A percentile compares a stretch with the other conserved stretches of the same genome.
phyloP scores from a whole-genome alignment of 2,113 vertebrate species.

The Lepisosteus osseus region DNA sequence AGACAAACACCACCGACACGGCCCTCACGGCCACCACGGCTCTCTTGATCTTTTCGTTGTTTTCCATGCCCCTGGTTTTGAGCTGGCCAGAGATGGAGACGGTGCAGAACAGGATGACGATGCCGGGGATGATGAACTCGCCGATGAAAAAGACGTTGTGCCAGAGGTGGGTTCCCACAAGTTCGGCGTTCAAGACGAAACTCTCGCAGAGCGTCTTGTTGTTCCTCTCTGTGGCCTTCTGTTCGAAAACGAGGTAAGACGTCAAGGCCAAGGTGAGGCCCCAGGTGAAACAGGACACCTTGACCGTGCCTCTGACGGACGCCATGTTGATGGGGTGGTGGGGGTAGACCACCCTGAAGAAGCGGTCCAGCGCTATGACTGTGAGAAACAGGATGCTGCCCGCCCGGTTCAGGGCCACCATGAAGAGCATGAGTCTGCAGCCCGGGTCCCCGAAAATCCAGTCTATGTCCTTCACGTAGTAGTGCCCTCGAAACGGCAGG shows the following conservation, averaged over 20 bases:
- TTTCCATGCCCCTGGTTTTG: constrained; percentile 25
- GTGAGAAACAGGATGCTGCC: constrained; percentile 26
- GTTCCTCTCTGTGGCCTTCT: background rate
- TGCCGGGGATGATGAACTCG: constrained; percentile 11
- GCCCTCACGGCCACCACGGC: constrained; percentile 20
- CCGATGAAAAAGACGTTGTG: constrained; percentile 22
- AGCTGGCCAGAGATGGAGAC: constrained; percentile 22
- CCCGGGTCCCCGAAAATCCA: constrained; percentile 40
- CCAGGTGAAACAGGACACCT: constrained; percentile 18
- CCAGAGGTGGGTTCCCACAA: background rate
- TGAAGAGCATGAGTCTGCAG: constrained; percentile 39
- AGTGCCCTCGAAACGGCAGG: constrained; percentile 34
- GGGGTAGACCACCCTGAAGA: constrained; percentile 22
- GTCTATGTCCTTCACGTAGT: constrained; percentile 28
- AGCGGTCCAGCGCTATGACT: constrained; percentile 22
- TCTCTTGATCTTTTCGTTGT: constrained; percentile 18
- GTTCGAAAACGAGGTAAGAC: constrained; percentile 6
- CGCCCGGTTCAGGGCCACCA: constrained; percentile 39
- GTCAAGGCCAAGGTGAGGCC: constrained; percentile 3
- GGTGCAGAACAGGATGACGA: constrained; percentile 25
- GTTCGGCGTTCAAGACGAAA: constrained; percentile 21
- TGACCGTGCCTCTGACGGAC: constrained; percentile 1
- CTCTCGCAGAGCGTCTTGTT: constrained; percentile 28
- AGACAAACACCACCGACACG: constrained; percentile 14
- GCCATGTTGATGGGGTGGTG: constrained; percentile 17